These are phyloP conservation scores for Nylanderia fulva DNA, from an alignment of 1,140 invertebrate species.

Conservation along the genomic window DNA sequence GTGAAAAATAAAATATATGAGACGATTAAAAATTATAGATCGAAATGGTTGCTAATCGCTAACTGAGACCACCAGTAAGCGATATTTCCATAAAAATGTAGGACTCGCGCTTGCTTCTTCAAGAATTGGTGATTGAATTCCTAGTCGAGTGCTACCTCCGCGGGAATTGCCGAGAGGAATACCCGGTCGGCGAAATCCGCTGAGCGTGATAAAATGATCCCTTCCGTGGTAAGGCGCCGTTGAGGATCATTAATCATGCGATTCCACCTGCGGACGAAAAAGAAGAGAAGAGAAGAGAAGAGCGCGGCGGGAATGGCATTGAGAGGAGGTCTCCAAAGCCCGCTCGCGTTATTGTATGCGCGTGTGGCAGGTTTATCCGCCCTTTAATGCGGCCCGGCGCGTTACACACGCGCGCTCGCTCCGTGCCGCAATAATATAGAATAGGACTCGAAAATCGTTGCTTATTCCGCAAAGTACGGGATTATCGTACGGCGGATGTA, in stretches of 20 bases:
- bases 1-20: too few species aligned
- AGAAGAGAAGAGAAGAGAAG: too few species aligned
- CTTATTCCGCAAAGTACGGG: constrained; percentile 77
- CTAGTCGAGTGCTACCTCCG: constrained; percentile 2
- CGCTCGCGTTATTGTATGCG: constrained; percentile 69
- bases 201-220: constrained; percentile 69
- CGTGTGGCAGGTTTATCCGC: constrained; percentile 73
- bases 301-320: constrained; percentile 33
- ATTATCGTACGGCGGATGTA: constrained; percentile 61
- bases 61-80: too few species aligned
- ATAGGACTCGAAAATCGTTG: constrained; percentile 72
- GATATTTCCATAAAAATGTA: neutral
- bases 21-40: too few species aligned
- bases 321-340: constrained; percentile 53
- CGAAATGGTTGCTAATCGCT: too few species aligned
- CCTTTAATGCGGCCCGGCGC: constrained; percentile 68
- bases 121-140: constrained; percentile 46
- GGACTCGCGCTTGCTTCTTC: neutral
- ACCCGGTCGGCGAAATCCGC: constrained; percentile 55
- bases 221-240: constrained; percentile 45
- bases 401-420: constrained; percentile 29
- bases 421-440: constrained; percentile 56
- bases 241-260: constrained; percentile 74
- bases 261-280: constrained; percentile 69
- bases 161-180: constrained; percentile 52